These are phyloP conservation scores for Alosa alosa DNA, from an alignment of 2,113 vertebrate genomes.

Conservation along the genomic window DNA sequence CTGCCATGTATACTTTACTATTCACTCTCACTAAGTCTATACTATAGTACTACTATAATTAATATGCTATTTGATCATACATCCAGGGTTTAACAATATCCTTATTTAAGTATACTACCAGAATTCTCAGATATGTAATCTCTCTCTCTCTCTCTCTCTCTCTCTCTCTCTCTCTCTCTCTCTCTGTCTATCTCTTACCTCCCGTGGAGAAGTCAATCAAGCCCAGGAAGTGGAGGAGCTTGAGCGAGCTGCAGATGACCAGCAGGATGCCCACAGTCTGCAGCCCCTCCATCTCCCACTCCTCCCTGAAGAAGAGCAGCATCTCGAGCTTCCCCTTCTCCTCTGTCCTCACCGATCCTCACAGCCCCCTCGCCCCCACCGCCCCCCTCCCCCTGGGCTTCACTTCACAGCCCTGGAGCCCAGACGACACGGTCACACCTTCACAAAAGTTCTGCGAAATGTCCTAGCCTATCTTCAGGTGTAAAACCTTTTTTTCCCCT, in stretches of 20 bases:
- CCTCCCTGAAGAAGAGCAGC: slow-evolving; percentile 70
- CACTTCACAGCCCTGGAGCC: not conserved
- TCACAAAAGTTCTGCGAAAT: not conserved
- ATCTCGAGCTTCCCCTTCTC: slow-evolving; percentile 61
- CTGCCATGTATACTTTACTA: not conserved
- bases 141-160: not conserved
- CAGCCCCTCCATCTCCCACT: slow-evolving; percentile 78
- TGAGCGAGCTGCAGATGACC: slow-evolving; percentile 77
- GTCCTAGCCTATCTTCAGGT: not conserved
- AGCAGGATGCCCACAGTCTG: slow-evolving; percentile 78
- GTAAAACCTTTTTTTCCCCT: not conserved
- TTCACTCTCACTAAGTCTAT: not conserved
- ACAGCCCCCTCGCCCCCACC: not conserved
- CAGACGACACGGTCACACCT: not conserved
- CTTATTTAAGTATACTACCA: not conserved
- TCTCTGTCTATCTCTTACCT: slow-evolving; percentile 61
- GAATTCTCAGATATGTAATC: not conserved
- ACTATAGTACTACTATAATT: not conserved
- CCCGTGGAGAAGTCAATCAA: slow-evolving; percentile 72
- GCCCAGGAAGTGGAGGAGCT: slow-evolving; percentile 78
- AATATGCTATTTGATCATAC: not conserved
- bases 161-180: slow-evolving; percentile 13
- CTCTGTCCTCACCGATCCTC: not conserved
- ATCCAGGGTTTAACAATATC: not conserved
- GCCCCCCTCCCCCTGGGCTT: slow-evolving; percentile 16